Base-by-base conservation (phyloP, 2,888 invertebrate species). In the Caenorhabditis sp. region DNA sequence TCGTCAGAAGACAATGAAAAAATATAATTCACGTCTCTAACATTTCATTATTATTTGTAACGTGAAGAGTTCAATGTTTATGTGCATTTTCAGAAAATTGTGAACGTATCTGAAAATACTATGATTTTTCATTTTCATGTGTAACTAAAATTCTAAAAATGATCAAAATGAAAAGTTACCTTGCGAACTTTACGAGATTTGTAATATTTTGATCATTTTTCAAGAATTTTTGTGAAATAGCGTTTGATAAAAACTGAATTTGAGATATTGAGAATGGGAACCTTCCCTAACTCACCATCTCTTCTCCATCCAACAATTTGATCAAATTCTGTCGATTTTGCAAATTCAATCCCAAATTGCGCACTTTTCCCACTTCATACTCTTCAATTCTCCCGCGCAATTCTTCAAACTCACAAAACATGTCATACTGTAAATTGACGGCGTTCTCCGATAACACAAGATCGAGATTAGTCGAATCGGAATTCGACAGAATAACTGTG, bases 321-420 rank as follows among this genome's bases (percentile, higher is more conserved):
- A 82, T 65, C 58, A 67, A 65, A 14, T 64, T 53, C 14, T 71
- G 70, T 21, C 77, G 71, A 17, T 66, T 76, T 63, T 82, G 82
- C 26, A 82, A 67, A 50, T 81, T 74, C 20, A 81, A 69, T 1
- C 79, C 82, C 23, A 82, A 67, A 52, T 82, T 77, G 8, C 77
- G 67, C 74, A 38, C 38, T 70, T 63, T 14, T 60, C 43, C 50
- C 73, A 20, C 52, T 59, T 67, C 14, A 70, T 63, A 8, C 23
- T 56, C 27, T 23, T 62, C 43, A 14, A 43, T 10, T 43, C 17
- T 43, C 14, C 14, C 2, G 17, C 43, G 43, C 17, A 43, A 14
- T 17, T 43, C 14, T 17, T 43, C 43, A 43, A 12, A 43, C 17
- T 43, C 43, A 43, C 43, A 43, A 17, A 7, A 43, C 21, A 68